A percentile compares a stretch with the other conserved stretches of the same genome.
Evolutionary conservation across 2,888 invertebrate genomes (phyloP).

Genomic region (Acanthopleura granulata): DNA sequence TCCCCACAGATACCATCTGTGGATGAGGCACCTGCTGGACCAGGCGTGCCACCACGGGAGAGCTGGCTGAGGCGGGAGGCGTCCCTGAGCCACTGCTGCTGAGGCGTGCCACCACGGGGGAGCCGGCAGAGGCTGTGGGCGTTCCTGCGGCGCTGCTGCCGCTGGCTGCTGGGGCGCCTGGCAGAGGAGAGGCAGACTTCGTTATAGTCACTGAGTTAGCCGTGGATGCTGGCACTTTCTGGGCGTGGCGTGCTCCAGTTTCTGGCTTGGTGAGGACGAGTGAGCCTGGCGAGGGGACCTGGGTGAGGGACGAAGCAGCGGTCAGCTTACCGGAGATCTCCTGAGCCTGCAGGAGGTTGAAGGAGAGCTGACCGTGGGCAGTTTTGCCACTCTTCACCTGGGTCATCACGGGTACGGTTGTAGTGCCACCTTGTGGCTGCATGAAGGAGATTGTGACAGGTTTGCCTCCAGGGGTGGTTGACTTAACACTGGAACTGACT

Average conservation of each 20-base stretch:
- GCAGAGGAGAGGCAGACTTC: background rate
- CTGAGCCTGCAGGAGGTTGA: slow-evolving; percentile 13
- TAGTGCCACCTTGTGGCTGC: background rate
- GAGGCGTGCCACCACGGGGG: background rate
- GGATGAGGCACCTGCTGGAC: slow-evolving; percentile 52
- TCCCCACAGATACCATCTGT: slow-evolving; percentile 57
- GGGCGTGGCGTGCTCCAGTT: background rate
- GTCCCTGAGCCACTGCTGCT: too few species aligned
- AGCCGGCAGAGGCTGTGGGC: slow-evolving; percentile 31
- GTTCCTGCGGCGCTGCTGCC: slow-evolving; percentile 22
- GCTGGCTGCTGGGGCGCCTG: too few species aligned
- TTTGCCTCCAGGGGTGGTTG: slow-evolving; percentile 1
- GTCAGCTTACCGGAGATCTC: slow-evolving; percentile 1
- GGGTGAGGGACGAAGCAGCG: too few species aligned
- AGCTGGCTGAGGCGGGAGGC: too few species aligned
- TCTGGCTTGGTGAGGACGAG: background rate
- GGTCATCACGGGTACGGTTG: slow-evolving; percentile 1
- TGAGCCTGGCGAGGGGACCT: background rate
- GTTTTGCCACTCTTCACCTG: background rate
- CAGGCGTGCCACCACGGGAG: slow-evolving; percentile 54
- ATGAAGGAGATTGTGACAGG: slow-evolving; percentile 19
- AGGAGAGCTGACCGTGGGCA: background rate
- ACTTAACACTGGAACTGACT: background rate
- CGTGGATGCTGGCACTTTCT: background rate
- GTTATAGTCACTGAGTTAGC: background rate